Conservation (phyloP, 1,140 invertebrate species). For the Drosophila miranda region DNA sequence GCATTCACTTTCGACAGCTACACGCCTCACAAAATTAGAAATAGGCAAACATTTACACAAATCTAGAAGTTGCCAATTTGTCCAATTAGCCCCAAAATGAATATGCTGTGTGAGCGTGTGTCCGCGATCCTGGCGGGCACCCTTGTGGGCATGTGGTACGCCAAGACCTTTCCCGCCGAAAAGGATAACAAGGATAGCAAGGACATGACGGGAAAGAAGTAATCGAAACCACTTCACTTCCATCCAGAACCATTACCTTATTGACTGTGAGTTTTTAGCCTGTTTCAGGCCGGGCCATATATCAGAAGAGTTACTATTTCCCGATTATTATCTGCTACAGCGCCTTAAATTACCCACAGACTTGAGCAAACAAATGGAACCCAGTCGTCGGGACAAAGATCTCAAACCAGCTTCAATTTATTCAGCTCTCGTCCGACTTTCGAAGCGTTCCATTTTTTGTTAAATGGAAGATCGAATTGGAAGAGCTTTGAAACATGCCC, state of each 20-base stretch:
- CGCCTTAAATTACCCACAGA: no score
- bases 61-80: background rate
- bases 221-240: background rate
- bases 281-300: no score
- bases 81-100: conserved; percentile 28
- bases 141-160: conserved; percentile 60
- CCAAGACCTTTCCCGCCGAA: conserved; percentile 50
- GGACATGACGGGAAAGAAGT: conserved; percentile 30
- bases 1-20: conserved; percentile 13
- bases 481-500: conserved; percentile 30
- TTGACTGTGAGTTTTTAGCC: no score
- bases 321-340: no score
- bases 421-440: no score
- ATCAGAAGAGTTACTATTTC: no score
- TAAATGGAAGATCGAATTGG: background rate
- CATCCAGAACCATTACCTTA: no score
- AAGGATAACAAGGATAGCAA: conserved; percentile 33
- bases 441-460: no score
- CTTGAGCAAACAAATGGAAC: no score
- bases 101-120: conserved; percentile 65
- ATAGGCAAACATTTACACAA: no score
- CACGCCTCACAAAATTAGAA: conserved; percentile 14
- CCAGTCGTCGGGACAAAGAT: no score
- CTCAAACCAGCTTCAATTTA: no score
- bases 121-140: conserved; percentile 52